Evolutionary conservation across 2,113 vertebrate species (phyloP), one percentile per base, ranked within the genome.

Genomic region (Euleptes europaea): DNA sequence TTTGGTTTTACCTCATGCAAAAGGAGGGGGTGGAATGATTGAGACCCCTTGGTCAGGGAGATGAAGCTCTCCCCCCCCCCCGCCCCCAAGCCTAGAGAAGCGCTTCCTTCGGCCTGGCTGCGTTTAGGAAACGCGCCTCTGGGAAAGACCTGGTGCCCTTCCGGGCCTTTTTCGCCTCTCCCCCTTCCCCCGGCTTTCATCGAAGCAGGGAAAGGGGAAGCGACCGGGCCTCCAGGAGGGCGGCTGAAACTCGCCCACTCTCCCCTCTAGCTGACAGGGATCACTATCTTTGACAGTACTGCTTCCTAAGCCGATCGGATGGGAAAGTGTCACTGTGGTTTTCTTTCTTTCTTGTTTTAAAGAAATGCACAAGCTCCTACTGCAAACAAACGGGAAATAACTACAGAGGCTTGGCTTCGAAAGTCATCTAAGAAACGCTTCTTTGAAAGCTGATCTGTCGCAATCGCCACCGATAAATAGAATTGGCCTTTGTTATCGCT

Each of bases 201-300:
- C 38, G 35, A 89, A 47, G 71, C 11, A 26, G 10, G 71, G 19
- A 69, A n/a, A 31, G 80, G 87, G 82, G 88, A 86, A 89, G 81
- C 60, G 35, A 71, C 10, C 69, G 8, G 80, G 26, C 40, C 12
- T 83, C 72, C 85, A 63, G n/a, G 35, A 70, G 4, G 38, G n/a
- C 40, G n/a, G 40, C 69, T 49, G 40, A 54, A 60, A 79, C 3
- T 49, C 35, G 84, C 78, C 80, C 65, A n/a, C 0, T 81, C 63
- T 19, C 70, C 79, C 71, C 79, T 82, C 57, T 73, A 11, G 78
- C 35, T 84, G 73, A 84, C 82, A 85, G 77, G 69, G 67, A 57
- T 13, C 19, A 71, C 33, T 63, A 17, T 35, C 35, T 14, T 28
- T 33, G 67, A 11, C 80, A 51, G 6, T 31, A 63, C 49, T 70